These are phyloP conservation scores for Marmota flaviventris DNA, from an alignment of 2,113 vertebrate species.

Conservation along the genomic window DNA sequence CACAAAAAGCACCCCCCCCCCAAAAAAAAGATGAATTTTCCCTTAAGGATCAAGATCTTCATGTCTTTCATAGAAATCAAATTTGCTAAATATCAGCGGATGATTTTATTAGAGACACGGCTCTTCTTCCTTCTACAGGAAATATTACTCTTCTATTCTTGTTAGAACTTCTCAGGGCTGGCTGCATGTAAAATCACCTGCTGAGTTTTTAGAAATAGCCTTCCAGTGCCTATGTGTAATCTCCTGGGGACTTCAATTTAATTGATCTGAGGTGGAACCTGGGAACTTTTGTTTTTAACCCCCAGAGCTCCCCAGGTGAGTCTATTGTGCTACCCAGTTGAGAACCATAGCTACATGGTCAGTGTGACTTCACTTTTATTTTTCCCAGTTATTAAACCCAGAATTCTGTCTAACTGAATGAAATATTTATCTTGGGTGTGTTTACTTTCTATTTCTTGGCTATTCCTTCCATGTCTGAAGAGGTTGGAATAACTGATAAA, in stretches of 20 bases:
- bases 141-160: neutral
- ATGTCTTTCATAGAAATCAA: neutral
- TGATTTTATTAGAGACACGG: neutral
- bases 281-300: neutral
- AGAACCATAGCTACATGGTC: neutral
- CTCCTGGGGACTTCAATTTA: neutral
- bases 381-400: neutral
- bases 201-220: constrained; percentile 5
- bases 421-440: neutral
- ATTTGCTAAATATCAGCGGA: neutral
- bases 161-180: constrained; percentile 49
- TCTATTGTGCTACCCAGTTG: neutral
- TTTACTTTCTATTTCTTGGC: constrained; percentile 58
- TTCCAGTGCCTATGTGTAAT: neutral
- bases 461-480: neutral
- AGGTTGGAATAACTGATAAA: constrained; percentile 30
- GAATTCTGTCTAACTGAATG: neutral
- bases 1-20: neutral
- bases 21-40: neutral
- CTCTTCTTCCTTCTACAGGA: neutral
- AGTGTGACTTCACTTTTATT: neutral
- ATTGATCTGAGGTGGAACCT: neutral
- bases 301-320: neutral
- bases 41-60: neutral
- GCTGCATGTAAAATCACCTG: constrained; percentile 18